Conservation (phyloP, 2,888 invertebrate genomes). For the Trachelus iudaicus region DNA sequence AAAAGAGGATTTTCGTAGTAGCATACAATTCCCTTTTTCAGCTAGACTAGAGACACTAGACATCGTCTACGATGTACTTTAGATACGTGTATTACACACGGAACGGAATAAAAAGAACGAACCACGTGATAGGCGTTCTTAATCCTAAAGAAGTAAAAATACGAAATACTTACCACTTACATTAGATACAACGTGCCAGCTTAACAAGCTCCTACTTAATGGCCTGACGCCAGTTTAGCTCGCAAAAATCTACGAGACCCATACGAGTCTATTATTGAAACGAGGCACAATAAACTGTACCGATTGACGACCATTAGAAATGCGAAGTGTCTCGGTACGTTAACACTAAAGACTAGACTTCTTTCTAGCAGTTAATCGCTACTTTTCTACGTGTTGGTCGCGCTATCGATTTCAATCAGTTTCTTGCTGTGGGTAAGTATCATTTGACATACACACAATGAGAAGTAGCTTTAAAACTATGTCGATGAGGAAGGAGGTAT, state of each 20-base stretch:
- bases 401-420: neutral
- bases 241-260: conserved; percentile 36
- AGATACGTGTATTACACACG: neutral
- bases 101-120: neutral
- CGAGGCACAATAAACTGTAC: conserved; percentile 33
- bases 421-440: neutral
- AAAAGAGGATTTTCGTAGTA: neutral
- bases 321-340: neutral
- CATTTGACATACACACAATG: neutral
- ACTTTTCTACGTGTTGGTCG: neutral
- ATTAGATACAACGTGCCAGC: neutral
- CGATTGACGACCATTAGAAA: conserved; percentile 22
- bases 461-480: neutral
- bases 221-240: conserved; percentile 32
- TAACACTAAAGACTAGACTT: neutral
- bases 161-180: neutral
- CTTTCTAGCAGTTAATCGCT: neutral
- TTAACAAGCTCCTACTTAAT: conserved; percentile 18
- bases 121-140: neutral
- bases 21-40: neutral
- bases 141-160: neutral
- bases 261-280: conserved; percentile 21
- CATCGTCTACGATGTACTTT: neutral
- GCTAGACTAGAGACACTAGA: neutral
- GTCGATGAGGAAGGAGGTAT: neutral